Base-by-base conservation (phyloP, 2,888 invertebrate species). In the Venusia cambrica region DNA sequence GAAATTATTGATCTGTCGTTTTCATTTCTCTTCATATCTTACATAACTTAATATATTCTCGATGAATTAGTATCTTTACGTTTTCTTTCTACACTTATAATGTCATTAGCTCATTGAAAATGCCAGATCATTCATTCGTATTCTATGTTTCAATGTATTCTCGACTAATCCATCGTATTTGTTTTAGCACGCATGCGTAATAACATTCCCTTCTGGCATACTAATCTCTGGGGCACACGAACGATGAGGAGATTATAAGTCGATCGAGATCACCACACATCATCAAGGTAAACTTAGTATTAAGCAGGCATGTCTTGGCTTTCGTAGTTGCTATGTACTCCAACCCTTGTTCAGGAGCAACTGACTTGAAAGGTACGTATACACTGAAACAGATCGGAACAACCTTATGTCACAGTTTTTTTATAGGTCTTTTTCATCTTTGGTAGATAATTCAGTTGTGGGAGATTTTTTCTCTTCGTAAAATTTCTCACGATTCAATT, bases 201-300 rank as follows among this genome's bases (percentile, higher is more conserved):
- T 87, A 87, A 87, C 87, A 75, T 87, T 85, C 73, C 85, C 87
- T 84, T 85, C 85, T 84, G 87, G 87, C 87, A 87, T 87, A 87
- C 87, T 87, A 87, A 87, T 85, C 63, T 42, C 73, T 78, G 83
- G 85, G 64, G 67, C 60, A 69, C 77, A 64, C 64, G 68, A 59
- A 68, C 77, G 63, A 65, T 73, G 61, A 71, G 71, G 63, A 71
- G 78, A 60, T 64, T 66, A 55, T 84, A 75, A 54, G 55, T 43
- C 49, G 37, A 45, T 48, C 56, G 53, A 52, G 54, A 47, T 26
- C 51, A 52, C 27, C 29, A 62, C 42, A 47, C 57, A 61, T 71
- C 72, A 72, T 71, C 63, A 67, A 87, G 85, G 84, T 81, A 78
- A 68, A 63, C 28, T 62, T 37, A 51, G 58, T 48, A 50, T 54